Conservation (phyloP, 2,797 vertebrate genomes). For the Betta splendens region DNA sequence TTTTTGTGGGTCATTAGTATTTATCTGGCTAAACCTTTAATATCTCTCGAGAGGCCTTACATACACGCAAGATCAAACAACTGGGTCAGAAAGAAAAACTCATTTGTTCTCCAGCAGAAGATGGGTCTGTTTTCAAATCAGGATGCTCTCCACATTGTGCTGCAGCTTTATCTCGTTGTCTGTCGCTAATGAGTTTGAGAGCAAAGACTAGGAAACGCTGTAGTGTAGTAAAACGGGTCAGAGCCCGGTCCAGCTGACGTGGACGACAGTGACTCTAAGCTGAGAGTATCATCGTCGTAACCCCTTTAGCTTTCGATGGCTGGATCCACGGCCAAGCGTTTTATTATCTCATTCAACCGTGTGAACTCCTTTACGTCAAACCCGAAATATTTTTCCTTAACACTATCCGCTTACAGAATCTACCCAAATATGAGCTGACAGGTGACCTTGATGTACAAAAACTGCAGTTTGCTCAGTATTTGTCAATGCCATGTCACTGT, state of each 20-base stretch:
- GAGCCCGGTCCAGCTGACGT: constrained; percentile 26
- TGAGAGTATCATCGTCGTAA: too few relatives aligned
- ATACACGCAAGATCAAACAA: constrained; percentile 54
- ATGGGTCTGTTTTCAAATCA: constrained; percentile 38
- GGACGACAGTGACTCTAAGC: too few relatives aligned
- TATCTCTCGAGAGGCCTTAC: constrained; percentile 23
- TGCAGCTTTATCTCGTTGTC: constrained; percentile 44
- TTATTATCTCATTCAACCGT: too few relatives aligned
- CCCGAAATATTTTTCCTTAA: too few relatives aligned
- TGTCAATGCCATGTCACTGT: constrained; percentile 5
- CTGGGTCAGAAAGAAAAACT: constrained; percentile 36
- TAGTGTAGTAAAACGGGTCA: constrained; percentile 43
- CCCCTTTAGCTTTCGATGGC: too few relatives aligned
- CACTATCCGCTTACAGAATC: too few relatives aligned
- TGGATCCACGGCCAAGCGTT: too few relatives aligned
- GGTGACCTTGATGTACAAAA: neutral
- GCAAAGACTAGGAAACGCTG: constrained; percentile 39
- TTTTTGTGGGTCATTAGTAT: constrained; percentile 40
- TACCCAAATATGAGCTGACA: too few relatives aligned
- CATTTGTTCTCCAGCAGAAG: constrained; percentile 52
- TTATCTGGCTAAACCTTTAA: constrained; percentile 29
- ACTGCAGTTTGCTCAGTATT: constrained; percentile 5
- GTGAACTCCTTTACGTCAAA: too few relatives aligned
- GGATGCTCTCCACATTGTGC: constrained; percentile 30
- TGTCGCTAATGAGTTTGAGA: constrained; percentile 47